phyloP scores from a whole-genome alignment of 2,113 vertebrate species.

The Campylomormyrus tamandua region DNA sequence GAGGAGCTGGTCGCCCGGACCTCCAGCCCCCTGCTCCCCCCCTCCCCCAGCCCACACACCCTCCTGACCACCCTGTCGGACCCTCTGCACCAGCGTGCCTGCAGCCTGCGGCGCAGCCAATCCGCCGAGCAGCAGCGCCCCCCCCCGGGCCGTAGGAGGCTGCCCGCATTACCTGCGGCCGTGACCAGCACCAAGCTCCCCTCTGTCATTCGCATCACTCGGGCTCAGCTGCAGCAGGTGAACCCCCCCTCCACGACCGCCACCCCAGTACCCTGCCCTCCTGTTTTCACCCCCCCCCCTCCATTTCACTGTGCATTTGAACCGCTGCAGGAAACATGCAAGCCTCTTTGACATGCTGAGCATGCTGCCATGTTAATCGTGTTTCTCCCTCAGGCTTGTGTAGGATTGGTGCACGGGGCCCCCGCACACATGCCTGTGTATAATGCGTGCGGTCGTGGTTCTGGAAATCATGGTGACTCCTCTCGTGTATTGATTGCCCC shows the following conservation, averaged over 20 bases:
- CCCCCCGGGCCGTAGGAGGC: slow-evolving; percentile 71
- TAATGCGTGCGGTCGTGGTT: slow-evolving; percentile 53
- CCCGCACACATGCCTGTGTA: slow-evolving; percentile 37
- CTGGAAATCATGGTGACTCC: slow-evolving; percentile 29
- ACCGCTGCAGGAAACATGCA: background rate
- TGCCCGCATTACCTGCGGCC: slow-evolving; percentile 74
- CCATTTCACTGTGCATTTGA: slow-evolving; percentile 3
- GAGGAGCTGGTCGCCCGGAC: slow-evolving; percentile 66
- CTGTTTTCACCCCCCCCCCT: slow-evolving; percentile 18
- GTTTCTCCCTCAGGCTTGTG: slow-evolving; percentile 40
- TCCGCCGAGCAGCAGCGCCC: slow-evolving; percentile 68
- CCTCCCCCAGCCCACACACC: slow-evolving; percentile 75
- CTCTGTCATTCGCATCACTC: slow-evolving; percentile 85
- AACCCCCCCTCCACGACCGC: slow-evolving; percentile 39
- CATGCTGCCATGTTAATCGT: slow-evolving; percentile 46
- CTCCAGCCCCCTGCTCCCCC: slow-evolving; percentile 66
- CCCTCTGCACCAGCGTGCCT: slow-evolving; percentile 65
- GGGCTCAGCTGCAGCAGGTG: slow-evolving; percentile 87
- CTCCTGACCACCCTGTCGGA: slow-evolving; percentile 69
- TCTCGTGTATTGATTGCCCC: background rate
- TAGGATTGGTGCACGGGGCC: slow-evolving; percentile 14
- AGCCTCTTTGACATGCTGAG: slow-evolving; percentile 28
- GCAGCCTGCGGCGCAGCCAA: slow-evolving; percentile 70
- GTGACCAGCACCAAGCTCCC: slow-evolving; percentile 73
- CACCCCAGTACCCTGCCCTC: too few species aligned